Conservation (phyloP, 2,113 vertebrate species). For the Colistium nudipinnis region DNA sequence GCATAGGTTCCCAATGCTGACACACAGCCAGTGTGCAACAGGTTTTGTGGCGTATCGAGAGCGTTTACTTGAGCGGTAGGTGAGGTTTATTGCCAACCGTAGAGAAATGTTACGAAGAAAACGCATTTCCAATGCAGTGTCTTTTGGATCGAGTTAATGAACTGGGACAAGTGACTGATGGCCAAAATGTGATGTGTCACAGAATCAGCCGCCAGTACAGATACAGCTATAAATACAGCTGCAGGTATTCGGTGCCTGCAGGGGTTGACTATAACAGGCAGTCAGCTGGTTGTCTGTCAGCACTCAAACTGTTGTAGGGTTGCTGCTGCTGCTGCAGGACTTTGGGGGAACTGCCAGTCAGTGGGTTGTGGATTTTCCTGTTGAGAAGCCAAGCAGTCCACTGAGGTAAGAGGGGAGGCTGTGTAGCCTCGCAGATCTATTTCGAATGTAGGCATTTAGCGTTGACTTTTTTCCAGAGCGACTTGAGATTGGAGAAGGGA, state of each 20-base stretch:
- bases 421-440: neutral
- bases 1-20: neutral
- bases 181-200: slow-evolving; percentile 42
- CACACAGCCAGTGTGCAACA: neutral
- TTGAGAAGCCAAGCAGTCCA: slow-evolving; percentile 32
- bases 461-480: neutral
- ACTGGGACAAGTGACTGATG: no score
- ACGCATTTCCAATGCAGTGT: neutral
- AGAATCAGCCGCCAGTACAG: slow-evolving; percentile 46
- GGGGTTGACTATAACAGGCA: slow-evolving; percentile 69
- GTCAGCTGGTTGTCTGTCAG: slow-evolving; percentile 68
- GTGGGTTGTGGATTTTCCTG: slow-evolving; percentile 50
- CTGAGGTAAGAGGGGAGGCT: slow-evolving; percentile 50
- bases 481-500: neutral
- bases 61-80: no score
- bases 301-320: slow-evolving; percentile 42
- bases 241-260: slow-evolving; percentile 62
- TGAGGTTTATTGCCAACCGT: neutral
- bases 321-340: slow-evolving; percentile 50
- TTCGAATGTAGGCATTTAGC: slow-evolving; percentile 21
- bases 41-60: neutral
- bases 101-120: neutral
- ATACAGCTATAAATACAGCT: slow-evolving; percentile 74
- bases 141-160: no score
- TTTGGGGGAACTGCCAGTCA: slow-evolving; percentile 39